These are phyloP conservation scores for Agrilus planipennis DNA, from an alignment of 1,140 invertebrate genomes.

Conservation along the genomic window DNA sequence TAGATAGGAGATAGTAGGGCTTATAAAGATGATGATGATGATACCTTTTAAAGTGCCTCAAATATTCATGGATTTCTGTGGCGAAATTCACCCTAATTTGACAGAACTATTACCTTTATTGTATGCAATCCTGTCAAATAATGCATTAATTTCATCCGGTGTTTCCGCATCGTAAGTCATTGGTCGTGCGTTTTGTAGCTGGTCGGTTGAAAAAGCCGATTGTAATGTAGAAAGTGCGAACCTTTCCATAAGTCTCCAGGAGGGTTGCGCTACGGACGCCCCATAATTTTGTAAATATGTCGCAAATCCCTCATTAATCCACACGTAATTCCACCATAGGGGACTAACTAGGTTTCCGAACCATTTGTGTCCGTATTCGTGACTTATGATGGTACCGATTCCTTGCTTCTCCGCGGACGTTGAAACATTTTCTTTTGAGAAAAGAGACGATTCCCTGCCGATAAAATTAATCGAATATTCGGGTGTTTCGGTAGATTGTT, in stretches of 20 bases:
- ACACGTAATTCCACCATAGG: slow-evolving; percentile 52
- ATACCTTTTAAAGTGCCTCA: too few species aligned
- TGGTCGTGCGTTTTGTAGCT: neutral
- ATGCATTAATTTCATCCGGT: neutral
- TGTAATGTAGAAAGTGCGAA: too few species aligned
- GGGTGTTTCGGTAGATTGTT: too few species aligned
- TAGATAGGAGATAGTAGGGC: too few species aligned
- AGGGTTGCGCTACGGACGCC: neutral
- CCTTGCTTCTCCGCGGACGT: too few species aligned
- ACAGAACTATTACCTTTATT: slow-evolving; percentile 6
- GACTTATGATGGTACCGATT: slow-evolving; percentile 12
- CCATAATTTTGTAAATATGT: slow-evolving; percentile 16
- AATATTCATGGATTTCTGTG: too few species aligned
- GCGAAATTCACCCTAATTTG: neutral
- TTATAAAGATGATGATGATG: too few species aligned
- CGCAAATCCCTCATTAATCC: slow-evolving; percentile 63
- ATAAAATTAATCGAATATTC: too few species aligned
- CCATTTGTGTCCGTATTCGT: slow-evolving; percentile 51
- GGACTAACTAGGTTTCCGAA: slow-evolving; percentile 53
- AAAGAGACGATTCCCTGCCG: too few species aligned
- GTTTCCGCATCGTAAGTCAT: slow-evolving; percentile 1
- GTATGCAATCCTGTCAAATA: slow-evolving; percentile 8
- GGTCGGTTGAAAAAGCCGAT: too few species aligned
- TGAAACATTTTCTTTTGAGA: too few species aligned
- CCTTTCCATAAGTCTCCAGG: neutral